A percentile compares a stretch with the other conserved stretches of the same genome.
Conservation (phyloP, 2,113 vertebrate species). For the Elachura formosa region DNA sequence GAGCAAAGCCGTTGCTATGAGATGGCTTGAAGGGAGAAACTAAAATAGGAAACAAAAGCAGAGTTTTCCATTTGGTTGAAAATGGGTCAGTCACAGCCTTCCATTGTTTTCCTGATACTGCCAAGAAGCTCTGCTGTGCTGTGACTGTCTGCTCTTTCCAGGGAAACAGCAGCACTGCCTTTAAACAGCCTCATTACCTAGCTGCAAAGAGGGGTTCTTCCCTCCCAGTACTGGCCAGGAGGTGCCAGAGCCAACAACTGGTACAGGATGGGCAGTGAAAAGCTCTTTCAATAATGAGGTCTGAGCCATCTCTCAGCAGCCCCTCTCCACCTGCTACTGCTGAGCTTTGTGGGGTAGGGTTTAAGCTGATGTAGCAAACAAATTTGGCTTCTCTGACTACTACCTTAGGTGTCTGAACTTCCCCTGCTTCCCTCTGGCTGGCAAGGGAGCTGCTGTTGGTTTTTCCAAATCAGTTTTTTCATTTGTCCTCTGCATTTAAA, state of each 20-base stretch:
- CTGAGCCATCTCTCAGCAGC: not conserved
- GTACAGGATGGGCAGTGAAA: not conserved
- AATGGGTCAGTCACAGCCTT: conserved; percentile 17
- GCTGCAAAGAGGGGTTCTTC: not conserved
- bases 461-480: not conserved
- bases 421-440: not conserved
- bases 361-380: not conserved
- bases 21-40: not conserved
- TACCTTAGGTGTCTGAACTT: not conserved
- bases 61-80: not conserved
- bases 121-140: not conserved
- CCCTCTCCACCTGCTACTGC: not conserved
- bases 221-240: not conserved
- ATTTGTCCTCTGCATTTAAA: not conserved
- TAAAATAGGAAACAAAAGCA: conserved; percentile 30
- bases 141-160: not conserved
- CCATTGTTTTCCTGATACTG: not conserved
- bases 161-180: not conserved
- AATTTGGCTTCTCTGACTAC: not conserved
- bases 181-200: not conserved
- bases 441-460: not conserved
- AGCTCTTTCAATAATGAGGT: not conserved
- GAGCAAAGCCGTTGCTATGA: conserved; percentile 28
- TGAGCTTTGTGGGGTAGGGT: not conserved
- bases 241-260: not conserved